Evolutionary conservation across 2,113 vertebrate species (phyloP).

Genomic region (Tringa solitaria): DNA sequence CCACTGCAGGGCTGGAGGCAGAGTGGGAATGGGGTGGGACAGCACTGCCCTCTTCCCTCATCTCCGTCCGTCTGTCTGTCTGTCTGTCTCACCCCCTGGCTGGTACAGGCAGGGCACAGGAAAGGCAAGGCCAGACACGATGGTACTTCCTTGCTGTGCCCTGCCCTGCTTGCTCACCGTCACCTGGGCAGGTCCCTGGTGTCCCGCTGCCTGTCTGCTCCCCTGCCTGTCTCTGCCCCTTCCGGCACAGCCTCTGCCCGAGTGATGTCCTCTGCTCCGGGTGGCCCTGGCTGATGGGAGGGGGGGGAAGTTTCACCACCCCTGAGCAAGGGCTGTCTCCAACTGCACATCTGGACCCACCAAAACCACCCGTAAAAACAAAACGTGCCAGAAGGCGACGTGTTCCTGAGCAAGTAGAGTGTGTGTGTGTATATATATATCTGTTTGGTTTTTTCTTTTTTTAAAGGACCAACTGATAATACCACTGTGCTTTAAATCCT

Average conservation of each 20-base stretch:
- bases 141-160: not conserved
- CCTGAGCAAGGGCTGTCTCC: not conserved
- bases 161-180: conserved; percentile 18
- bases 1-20: fast-evolving
- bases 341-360: no score
- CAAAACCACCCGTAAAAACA: fast-evolving
- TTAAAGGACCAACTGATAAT: not conserved
- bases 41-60: not conserved
- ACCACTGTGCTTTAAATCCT: not conserved
- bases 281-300: fast-evolving
- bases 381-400: fast-evolving
- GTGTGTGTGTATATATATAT: not conserved
- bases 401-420: not conserved
- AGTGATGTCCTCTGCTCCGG: not conserved
- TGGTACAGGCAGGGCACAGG: not conserved
- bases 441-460: no score
- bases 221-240: not conserved
- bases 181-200: fast-evolving
- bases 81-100: fast-evolving
- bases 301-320: not conserved
- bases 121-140: not conserved
- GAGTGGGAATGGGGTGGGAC: not conserved
- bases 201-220: not conserved
- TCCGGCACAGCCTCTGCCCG: fast-evolving
- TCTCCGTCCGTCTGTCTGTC: not conserved